Evolutionary conservation across 2,797 vertebrate species (phyloP).

Genomic region (Danio aesculapii): DNA sequence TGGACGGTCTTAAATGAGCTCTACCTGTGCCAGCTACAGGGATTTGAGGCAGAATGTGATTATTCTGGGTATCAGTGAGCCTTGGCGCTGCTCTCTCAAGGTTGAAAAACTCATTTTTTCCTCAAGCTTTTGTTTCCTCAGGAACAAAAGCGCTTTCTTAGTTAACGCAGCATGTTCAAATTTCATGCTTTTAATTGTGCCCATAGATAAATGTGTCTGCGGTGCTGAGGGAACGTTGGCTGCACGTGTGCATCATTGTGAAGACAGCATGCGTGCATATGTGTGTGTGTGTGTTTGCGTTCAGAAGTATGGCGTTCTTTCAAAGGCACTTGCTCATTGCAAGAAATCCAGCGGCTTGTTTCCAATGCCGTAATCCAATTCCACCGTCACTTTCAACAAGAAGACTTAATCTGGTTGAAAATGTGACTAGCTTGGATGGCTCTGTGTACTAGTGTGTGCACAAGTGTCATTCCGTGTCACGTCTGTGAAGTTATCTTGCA

Average conservation of each 20-base stretch:
- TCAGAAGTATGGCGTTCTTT: constrained; percentile 53
- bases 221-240: constrained; percentile 62
- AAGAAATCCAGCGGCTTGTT: constrained; percentile 71
- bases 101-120: constrained; percentile 61
- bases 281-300: constrained; percentile 32
- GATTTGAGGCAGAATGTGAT: constrained; percentile 78
- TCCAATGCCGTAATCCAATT: constrained; percentile 76
- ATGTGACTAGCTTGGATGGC: constrained; percentile 58
- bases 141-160: constrained; percentile 80
- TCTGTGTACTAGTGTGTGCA: constrained; percentile 48
- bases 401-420: constrained; percentile 68
- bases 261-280: constrained; percentile 35
- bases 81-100: constrained; percentile 66
- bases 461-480: constrained; percentile 58
- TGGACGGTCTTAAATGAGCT: constrained; percentile 68
- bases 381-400: constrained; percentile 72
- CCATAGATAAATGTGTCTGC: constrained; percentile 78
- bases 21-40: constrained; percentile 70
- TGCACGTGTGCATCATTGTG: constrained; percentile 41
- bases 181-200: constrained; percentile 82
- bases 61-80: constrained; percentile 79
- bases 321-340: constrained; percentile 66
- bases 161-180: constrained; percentile 81
- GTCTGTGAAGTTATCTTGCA: constrained; percentile 61
- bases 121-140: constrained; percentile 79